These are phyloP conservation scores for Himantopus leucocephalus DNA, from an alignment of 2,113 vertebrate genomes.

Conservation along the genomic window DNA sequence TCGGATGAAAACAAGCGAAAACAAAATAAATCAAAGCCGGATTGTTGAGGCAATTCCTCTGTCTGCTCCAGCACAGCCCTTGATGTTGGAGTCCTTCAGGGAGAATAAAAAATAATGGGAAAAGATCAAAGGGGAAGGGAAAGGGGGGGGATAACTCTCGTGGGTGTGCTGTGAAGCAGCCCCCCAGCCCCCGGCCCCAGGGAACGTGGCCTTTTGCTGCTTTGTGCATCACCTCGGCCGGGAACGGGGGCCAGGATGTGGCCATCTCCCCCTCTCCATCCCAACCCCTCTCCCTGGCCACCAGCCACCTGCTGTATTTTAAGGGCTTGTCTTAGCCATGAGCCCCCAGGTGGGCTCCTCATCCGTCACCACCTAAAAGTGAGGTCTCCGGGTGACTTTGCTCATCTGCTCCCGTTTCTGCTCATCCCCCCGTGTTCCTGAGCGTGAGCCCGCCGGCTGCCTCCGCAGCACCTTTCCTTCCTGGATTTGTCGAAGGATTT, in stretches of 20 bases:
- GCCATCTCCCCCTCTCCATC: not conserved
- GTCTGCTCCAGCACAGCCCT: not conserved
- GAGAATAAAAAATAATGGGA: not conserved
- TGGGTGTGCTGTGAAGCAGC: not conserved
- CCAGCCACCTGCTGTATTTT: not conserved
- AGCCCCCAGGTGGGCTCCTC: rapidly evolving
- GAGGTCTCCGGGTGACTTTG: not conserved
- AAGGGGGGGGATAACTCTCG: rapidly evolving
- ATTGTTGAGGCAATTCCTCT: not conserved
- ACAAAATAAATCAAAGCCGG: conserved; percentile 1
- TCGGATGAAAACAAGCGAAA: not conserved
- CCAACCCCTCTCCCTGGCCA: not conserved
- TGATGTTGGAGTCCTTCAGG: conserved; percentile 23
- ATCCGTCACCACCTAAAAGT: not conserved
- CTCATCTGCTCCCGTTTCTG: rapidly evolving
- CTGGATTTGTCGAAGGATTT: not conserved
- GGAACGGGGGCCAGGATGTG: not conserved
- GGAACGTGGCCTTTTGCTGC: not conserved
- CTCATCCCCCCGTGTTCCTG: rapidly evolving
- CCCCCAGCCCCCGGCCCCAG: not conserved
- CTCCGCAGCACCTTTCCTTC: not conserved
- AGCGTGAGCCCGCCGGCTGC: not conserved
- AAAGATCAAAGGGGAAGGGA: not conserved
- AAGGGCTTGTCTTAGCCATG: rapidly evolving
- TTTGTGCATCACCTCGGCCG: rapidly evolving